Percentiles rank a stretch among this genome's conserved stretches.
Evolutionary conservation across 2,113 vertebrate species (phyloP).

Genomic region (Rhynchomys soricoides): DNA sequence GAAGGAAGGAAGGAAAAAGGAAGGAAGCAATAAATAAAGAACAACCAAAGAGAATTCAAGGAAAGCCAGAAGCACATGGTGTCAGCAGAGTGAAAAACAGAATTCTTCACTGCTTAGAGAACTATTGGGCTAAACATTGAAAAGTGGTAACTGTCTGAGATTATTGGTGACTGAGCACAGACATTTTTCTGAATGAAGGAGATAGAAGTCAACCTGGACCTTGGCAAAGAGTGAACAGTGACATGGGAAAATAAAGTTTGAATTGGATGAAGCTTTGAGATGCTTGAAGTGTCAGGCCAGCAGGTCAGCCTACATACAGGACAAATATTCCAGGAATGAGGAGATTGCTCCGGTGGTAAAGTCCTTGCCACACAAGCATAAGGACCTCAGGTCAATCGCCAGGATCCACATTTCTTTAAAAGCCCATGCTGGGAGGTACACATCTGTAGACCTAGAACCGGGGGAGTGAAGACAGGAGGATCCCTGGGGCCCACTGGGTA

Average conservation of each 20-base stretch:
- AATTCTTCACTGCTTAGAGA: neutral
- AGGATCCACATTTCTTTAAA: neutral
- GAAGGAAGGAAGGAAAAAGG: too few species aligned
- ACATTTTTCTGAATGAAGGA: neutral
- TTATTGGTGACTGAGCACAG: neutral
- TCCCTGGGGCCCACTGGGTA: neutral
- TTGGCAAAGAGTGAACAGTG: neutral
- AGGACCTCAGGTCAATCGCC: neutral
- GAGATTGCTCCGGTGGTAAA: neutral
- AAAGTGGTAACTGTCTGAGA: neutral
- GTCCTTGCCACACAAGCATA: neutral
- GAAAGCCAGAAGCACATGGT: neutral
- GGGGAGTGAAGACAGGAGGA: neutral
- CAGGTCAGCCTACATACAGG: too few species aligned
- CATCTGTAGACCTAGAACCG: neutral
- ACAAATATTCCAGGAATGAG: neutral
- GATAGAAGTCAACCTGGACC: too few species aligned
- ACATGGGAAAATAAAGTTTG: neutral
- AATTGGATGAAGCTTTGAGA: neutral
- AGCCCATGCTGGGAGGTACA: neutral
- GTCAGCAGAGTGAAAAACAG: neutral
- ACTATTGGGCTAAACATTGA: neutral
- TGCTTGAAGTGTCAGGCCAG: neutral
- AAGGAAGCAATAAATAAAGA: too few species aligned
- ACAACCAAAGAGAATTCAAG: neutral